Base-by-base conservation (phyloP, 2,888 invertebrate species). In the Leptinotarsa haldemani region DNA sequence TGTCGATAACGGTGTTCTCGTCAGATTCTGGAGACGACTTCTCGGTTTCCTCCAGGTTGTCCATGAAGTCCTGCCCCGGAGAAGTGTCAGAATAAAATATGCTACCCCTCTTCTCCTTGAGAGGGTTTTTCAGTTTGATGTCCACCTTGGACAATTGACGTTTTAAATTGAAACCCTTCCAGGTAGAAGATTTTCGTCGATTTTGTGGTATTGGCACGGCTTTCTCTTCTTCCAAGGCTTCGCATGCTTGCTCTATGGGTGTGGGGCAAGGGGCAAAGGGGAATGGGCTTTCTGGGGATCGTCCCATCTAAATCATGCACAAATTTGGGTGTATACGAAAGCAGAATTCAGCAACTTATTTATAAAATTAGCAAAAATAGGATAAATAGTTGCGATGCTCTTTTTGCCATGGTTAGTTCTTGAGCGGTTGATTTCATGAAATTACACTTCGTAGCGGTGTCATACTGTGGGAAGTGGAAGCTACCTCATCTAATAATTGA, bases 61-160 rank as follows among this genome's bases (percentile, higher is more conserved):
- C 80, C n/a, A 74, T 72, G 16, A 75, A 68, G 46, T 82, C 83
- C 50, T 71, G 78, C 30, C 79, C 81, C 5, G 85, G 84, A 20
- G 83, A 83, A 25, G 82, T 80, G 16, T 84, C 84, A 53, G 85
- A 83, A 77, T 87, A 87, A 81, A 88, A 87, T n/a, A 86, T 80
- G 48, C 87, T 87, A 74, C 85, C 84, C 61, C 86, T 80, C 81
- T 88, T 89, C 70, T 90, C 89, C 77, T 88, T 85, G 65, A 89
- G 87, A 12, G 84, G 80, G 82, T 92, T 92, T 85, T 93, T 93
- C 76, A 93, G 88, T 86, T 93, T 94, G 82, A 93, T 89, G 85
- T 94, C 94, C 80, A 94, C 95, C 88, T 91, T 93, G 77, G 94
- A 94, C 81, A 95, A 90, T 88, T 95, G 94, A 81, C 94, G 92